Evolutionary conservation across 2,113 vertebrate genomes (phyloP).

Genomic region (Atractosteus spatula): DNA sequence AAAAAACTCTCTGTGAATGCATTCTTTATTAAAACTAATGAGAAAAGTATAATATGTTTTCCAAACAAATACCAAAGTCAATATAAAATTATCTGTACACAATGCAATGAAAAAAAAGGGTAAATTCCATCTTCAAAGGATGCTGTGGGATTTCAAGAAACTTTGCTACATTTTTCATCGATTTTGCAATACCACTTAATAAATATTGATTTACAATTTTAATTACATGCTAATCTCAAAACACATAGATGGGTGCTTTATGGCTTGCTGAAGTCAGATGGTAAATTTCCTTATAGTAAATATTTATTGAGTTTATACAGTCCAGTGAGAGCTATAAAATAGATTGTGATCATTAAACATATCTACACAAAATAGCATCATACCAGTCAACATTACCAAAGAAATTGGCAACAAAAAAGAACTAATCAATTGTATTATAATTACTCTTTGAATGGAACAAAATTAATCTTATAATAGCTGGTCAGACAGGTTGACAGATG

Average conservation of each 20-base stretch:
- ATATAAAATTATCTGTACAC: conserved; percentile 1
- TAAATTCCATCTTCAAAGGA: conserved; percentile 13
- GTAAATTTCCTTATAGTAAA: conserved; percentile 66
- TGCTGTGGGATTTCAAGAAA: conserved; percentile 26
- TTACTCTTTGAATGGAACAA: too few species aligned
- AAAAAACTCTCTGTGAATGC: not conserved
- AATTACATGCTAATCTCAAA: conserved; percentile 70
- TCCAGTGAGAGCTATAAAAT: conserved; percentile 71
- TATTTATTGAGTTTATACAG: conserved; percentile 74
- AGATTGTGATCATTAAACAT: conserved; percentile 77
- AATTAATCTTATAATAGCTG: too few species aligned
- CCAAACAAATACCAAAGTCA: conserved; percentile 20
- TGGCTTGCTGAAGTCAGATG: conserved; percentile 55
- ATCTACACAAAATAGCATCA: conserved; percentile 52
- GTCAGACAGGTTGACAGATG: too few species aligned
- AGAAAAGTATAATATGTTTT: conserved; percentile 7
- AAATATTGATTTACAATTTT: conserved; percentile 71
- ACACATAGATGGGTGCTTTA: conserved; percentile 59
- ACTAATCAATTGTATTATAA: not conserved
- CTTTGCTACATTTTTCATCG: conserved; percentile 42
- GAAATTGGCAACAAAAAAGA: conserved; percentile 25
- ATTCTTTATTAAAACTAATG: conserved; percentile 10
- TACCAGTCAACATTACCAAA: conserved; percentile 48
- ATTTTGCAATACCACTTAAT: conserved; percentile 54
- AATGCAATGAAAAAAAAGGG: not conserved